Evolutionary conservation across 2,797 vertebrate species (phyloP).

Genomic region (Coluber constrictor): DNA sequence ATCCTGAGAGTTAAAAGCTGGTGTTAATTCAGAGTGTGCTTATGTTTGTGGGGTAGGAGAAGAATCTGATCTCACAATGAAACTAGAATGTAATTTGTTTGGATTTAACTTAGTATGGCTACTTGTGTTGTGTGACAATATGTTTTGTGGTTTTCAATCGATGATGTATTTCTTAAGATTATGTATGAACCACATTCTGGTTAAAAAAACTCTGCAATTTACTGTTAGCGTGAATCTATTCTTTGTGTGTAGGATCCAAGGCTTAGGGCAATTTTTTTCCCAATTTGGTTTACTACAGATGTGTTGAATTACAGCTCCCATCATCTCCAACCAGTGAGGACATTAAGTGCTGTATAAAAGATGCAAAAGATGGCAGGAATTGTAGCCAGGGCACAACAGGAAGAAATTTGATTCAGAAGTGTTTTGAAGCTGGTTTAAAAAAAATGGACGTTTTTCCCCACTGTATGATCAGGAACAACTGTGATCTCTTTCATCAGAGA

Average conservation of each 20-base stretch:
- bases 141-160: neutral
- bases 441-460: neutral
- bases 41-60: neutral
- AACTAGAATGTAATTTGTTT: neutral
- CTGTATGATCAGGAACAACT: neutral
- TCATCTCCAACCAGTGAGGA: neutral
- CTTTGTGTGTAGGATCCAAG: neutral
- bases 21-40: neutral
- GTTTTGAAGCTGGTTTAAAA: neutral
- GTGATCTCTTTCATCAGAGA: neutral
- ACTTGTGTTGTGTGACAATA: neutral
- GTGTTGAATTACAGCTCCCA: neutral
- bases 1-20: neutral
- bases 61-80: neutral
- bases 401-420: neutral
- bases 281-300: neutral
- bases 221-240: neutral
- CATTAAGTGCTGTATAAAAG: neutral
- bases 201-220: neutral
- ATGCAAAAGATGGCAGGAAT: neutral
- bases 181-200: neutral
- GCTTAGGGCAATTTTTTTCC: neutral
- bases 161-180: neutral
- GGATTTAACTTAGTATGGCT: neutral
- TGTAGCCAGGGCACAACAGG: neutral